These are phyloP conservation scores for Deroplatys truncata DNA, from an alignment of 2,888 invertebrate genomes.

Conservation along the genomic window DNA sequence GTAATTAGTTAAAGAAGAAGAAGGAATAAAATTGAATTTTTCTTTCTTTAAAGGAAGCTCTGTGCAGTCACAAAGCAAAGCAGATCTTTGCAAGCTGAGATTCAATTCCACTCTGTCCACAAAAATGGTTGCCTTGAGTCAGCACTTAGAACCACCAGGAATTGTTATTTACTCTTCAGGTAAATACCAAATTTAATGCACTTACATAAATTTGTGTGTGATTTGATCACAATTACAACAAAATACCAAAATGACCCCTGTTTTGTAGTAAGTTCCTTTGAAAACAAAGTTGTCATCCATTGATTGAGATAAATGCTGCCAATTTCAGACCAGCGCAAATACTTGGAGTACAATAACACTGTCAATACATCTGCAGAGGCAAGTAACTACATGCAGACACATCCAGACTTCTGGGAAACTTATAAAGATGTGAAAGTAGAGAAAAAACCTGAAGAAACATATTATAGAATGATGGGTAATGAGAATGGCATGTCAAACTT, in stretches of 20 bases:
- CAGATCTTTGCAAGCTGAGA: conserved; percentile 63
- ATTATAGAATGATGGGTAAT: neutral
- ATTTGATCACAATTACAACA: neutral
- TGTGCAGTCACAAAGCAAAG: conserved; percentile 33
- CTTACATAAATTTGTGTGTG: neutral
- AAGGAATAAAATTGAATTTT: neutral
- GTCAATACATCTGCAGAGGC: conserved; percentile 49
- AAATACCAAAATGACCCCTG: neutral
- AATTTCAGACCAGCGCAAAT: conserved; percentile 41
- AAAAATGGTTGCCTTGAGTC: conserved; percentile 60
- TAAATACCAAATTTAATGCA: conserved; percentile 37
- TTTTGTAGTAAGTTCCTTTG: too few species aligned
- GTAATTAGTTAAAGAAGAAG: too few species aligned
- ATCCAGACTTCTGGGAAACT: conserved; percentile 41
- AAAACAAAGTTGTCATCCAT: neutral
- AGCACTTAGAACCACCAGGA: conserved; percentile 67
- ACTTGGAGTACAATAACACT: conserved; percentile 45
- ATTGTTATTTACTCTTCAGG: conserved; percentile 67
- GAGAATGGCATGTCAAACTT: conserved; percentile 14
- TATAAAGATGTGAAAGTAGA: conserved; percentile 19
- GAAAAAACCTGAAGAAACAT: neutral
- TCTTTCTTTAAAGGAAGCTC: conserved; percentile 27
- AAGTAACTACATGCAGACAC: conserved; percentile 43
- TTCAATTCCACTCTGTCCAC: conserved; percentile 65
- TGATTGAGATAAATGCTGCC: neutral